Percentiles rank a stretch among this genome's conserved stretches.
These are phyloP conservation scores for Larimichthys polyactis DNA, from an alignment of 2,113 vertebrate genomes.

Conservation along the genomic window DNA sequence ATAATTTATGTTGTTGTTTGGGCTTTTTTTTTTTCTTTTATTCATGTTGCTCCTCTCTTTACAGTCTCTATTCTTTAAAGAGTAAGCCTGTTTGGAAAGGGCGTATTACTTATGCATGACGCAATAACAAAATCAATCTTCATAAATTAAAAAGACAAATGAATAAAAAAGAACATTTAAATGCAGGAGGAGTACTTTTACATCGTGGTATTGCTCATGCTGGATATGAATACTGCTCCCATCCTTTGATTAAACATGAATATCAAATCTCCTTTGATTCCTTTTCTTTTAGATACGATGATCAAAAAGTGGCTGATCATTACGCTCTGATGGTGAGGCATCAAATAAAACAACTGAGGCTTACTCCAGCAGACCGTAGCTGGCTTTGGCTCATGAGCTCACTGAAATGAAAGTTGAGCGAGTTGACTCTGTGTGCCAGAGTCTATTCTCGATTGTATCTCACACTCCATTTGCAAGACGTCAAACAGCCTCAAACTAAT, in stretches of 20 bases:
- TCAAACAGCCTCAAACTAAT: not conserved
- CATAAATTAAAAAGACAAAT: too few species aligned
- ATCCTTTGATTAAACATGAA: slow-evolving; percentile 12
- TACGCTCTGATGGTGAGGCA: not conserved
- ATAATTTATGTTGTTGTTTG: too few species aligned
- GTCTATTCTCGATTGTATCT: not conserved
- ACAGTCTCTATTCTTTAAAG: too few species aligned
- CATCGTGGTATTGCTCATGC: not conserved
- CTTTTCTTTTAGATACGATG: not conserved
- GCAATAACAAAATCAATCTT: too few species aligned
- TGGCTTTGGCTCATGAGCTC: not conserved
- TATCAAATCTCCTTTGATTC: not conserved
- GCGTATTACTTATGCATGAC: too few species aligned
- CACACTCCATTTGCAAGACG: not conserved
- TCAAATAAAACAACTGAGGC: not conserved
- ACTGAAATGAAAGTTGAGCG: not conserved
- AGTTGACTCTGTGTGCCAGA: not conserved
- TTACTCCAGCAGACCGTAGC: not conserved
- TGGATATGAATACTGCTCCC: not conserved
- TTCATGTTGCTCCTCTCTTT: too few species aligned
- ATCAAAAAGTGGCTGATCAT: not conserved
- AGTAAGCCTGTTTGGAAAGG: too few species aligned
- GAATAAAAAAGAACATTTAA: not conserved
- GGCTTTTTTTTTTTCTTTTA: too few species aligned
- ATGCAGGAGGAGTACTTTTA: not conserved